These are phyloP conservation scores for Drosophila willistoni DNA, from an alignment of 1,140 invertebrate genomes.

Conservation along the genomic window DNA sequence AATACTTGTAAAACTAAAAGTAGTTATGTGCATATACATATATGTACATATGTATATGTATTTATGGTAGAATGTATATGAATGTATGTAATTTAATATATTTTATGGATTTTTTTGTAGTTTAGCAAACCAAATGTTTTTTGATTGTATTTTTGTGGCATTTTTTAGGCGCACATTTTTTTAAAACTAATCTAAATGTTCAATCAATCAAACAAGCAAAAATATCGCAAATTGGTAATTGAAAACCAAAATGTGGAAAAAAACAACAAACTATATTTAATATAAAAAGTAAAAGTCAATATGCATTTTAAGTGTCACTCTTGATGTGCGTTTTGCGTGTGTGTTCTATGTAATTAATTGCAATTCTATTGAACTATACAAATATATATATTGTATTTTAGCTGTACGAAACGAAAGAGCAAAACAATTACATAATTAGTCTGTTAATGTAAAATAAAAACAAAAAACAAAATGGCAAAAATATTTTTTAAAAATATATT, in stretches of 20 bases:
- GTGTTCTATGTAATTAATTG: slow-evolving; percentile 54
- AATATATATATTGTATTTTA: slow-evolving; percentile 39
- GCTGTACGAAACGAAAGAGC: slow-evolving; percentile 22
- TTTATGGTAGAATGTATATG: slow-evolving; percentile 27
- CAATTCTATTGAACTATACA: slow-evolving; percentile 45
- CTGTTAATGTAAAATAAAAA: slow-evolving; percentile 36
- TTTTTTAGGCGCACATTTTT: slow-evolving; percentile 75
- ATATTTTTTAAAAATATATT: slow-evolving; percentile 76
- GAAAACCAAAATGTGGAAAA: slow-evolving; percentile 12
- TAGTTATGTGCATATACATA: slow-evolving; percentile 32
- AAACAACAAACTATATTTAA: not conserved
- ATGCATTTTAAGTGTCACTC: slow-evolving; percentile 58
- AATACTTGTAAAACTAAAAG: slow-evolving; percentile 35
- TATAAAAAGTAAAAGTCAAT: slow-evolving; percentile 51
- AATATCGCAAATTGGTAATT: slow-evolving; percentile 29
- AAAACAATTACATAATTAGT: slow-evolving; percentile 27
- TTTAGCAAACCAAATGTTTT: slow-evolving; percentile 74
- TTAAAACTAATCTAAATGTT: slow-evolving; percentile 63
- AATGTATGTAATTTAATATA: slow-evolving; percentile 65
- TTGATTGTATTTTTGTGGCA: slow-evolving; percentile 79
- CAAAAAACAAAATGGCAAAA: slow-evolving; percentile 38
- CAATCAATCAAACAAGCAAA: slow-evolving; percentile 36
- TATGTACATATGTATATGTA: slow-evolving; percentile 40
- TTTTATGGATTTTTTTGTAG: slow-evolving; percentile 64
- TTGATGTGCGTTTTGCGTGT: slow-evolving; percentile 51